Conservation (phyloP, 1,140 invertebrate genomes). For the Hypsibius dujardini region DNA sequence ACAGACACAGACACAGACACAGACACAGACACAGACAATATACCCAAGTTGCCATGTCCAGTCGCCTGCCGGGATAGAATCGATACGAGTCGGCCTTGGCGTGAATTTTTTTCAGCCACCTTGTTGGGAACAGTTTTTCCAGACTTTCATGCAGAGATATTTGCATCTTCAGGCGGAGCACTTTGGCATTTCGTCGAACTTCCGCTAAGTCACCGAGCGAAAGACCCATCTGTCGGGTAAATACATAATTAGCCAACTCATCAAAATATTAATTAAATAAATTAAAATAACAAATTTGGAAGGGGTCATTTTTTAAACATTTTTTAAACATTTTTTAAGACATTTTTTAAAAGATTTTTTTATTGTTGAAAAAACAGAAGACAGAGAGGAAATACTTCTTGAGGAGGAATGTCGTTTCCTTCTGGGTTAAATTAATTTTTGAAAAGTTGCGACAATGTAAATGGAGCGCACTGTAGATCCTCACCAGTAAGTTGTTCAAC, state of each 20-base stretch:
- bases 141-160: constrained; percentile 1
- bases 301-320: too few relatives aligned
- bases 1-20: too few relatives aligned
- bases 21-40: too few relatives aligned
- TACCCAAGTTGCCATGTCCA: not conserved
- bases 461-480: not conserved
- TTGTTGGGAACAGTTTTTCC: not conserved
- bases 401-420: too few relatives aligned
- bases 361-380: too few relatives aligned
- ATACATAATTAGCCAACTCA: not conserved
- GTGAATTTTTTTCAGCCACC: not conserved
- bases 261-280: not conserved
- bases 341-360: too few relatives aligned
- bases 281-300: not conserved
- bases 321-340: too few relatives aligned
- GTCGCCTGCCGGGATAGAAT: not conserved
- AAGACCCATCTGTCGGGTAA: not conserved
- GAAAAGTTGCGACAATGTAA: not conserved
- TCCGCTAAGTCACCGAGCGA: not conserved
- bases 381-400: too few relatives aligned
- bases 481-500: constrained; percentile 3
- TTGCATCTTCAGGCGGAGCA: not conserved
- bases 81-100: not conserved
- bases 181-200: not conserved
- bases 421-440: too few relatives aligned